Evolutionary conservation across 2,113 vertebrate species (phyloP).

Genomic region (Colistium nudipinnis): DNA sequence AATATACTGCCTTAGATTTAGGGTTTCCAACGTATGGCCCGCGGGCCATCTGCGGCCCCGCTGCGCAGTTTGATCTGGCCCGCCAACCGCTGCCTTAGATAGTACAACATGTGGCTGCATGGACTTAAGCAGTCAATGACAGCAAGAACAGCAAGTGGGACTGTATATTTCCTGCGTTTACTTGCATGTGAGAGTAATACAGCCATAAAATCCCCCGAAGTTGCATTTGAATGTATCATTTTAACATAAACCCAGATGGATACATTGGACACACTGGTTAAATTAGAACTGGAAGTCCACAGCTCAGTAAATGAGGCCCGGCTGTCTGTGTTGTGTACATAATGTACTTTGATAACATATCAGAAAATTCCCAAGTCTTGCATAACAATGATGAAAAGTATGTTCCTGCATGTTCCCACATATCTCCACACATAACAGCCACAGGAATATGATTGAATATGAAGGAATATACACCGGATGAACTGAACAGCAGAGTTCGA

Average conservation of each 20-base stretch:
- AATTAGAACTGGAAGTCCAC: background rate
- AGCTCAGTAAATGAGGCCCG: conserved; percentile 14
- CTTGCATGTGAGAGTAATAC: background rate
- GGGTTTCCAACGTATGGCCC: too few species aligned
- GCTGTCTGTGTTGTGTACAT: conserved; percentile 32
- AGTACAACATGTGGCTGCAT: background rate
- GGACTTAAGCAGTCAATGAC: background rate
- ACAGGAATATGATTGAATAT: background rate
- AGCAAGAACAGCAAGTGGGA: background rate
- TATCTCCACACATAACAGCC: background rate
- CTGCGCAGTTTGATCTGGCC: too few species aligned
- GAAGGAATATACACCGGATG: background rate
- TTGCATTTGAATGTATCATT: too few species aligned
- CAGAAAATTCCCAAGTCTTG: conserved; percentile 43
- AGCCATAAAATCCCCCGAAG: background rate
- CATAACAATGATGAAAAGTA: conserved; percentile 42
- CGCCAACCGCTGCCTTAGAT: too few species aligned
- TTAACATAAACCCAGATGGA: too few species aligned
- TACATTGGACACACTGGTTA: background rate
- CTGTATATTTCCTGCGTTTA: background rate
- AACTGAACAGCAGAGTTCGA: background rate
- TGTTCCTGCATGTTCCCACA: background rate
- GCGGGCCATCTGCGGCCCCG: too few species aligned
- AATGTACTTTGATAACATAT: conserved; percentile 55
- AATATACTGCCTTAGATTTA: too few species aligned